Evolutionary conservation across 2,113 vertebrate species (phyloP), one percentile per base, ranked within the genome.

Genomic region (Galemys pyrenaicus): DNA sequence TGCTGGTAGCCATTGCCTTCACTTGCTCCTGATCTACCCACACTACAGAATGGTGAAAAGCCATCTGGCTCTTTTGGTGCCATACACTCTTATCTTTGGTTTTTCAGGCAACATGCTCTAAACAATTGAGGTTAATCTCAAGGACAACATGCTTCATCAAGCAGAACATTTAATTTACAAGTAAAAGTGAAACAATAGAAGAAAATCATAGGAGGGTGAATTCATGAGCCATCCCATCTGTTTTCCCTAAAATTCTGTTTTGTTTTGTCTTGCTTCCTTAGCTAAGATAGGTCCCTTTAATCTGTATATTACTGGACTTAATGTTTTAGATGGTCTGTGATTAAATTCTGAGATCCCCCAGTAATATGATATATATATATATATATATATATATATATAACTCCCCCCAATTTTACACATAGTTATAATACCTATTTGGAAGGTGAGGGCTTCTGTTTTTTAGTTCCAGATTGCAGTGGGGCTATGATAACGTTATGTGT

Each of bases 111-210:
- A 85, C n/a, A 28, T 46, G 12, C 11, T 77, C 73, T 78, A 81
- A 81, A 28, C 37, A 95, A 49, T 12, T 39, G 8, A 87, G 15
- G 16, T 92, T 64, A 80, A 41, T 39, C 22, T 82, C 37, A 68
- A 74, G 16, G 78, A 86, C 10, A 68, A 46, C 41, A 54, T 44
- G 24, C 54, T 77, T 41, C 39, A 54, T 73, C 49, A 77, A 20
- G 39, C 16, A 65, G 3, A 51, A 82, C 67, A 71, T 93, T 93
- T 89, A 77, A 86, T 93, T 51, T 70, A 54, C 20, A 71, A 77
- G n/a, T 68, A 51, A 75, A 75, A 39, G 91, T 28, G n/a, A 88
- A 89, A 89, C 44, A 82, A 65, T 58, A 32, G 32, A 46, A 22
- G 30, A 80, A 60, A 91, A 30, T 32, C 49, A 91, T 58, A 68